Evolutionary conservation across 2,113 vertebrate genomes (phyloP).

Genomic region (Erinaceus europaeus): DNA sequence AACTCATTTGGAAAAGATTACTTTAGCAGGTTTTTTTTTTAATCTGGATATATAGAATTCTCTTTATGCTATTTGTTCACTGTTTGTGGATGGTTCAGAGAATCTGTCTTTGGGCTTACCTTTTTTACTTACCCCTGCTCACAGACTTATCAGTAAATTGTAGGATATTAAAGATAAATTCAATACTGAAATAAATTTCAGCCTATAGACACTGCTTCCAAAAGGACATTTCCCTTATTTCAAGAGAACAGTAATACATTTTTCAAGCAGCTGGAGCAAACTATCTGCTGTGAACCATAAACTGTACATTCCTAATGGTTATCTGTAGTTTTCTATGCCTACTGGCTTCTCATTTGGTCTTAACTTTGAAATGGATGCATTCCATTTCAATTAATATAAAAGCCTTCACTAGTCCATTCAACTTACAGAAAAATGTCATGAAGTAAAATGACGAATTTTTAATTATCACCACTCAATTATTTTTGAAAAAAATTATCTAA

Average conservation of each 20-base stretch:
- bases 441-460: background rate
- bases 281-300: background rate
- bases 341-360: background rate
- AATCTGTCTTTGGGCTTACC: background rate
- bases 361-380: constrained; percentile 33
- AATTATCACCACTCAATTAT: background rate
- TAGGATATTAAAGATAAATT: background rate
- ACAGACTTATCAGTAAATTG: background rate
- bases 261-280: constrained; percentile 17
- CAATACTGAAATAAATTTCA: background rate
- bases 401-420: background rate
- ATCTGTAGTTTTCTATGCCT: background rate
- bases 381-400: background rate
- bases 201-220: background rate
- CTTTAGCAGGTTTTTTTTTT: background rate
- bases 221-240: constrained; percentile 20
- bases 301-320: background rate
- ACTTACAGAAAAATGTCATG: background rate
- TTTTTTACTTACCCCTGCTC: background rate
- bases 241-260: constrained; percentile 22
- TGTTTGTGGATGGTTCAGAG: background rate
- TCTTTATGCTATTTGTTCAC: background rate
- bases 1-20: background rate
- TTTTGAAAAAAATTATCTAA: background rate
- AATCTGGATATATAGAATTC: constrained; percentile 3